Conservation (phyloP, 2,797 vertebrate genomes). For the Dryobates pubescens region DNA sequence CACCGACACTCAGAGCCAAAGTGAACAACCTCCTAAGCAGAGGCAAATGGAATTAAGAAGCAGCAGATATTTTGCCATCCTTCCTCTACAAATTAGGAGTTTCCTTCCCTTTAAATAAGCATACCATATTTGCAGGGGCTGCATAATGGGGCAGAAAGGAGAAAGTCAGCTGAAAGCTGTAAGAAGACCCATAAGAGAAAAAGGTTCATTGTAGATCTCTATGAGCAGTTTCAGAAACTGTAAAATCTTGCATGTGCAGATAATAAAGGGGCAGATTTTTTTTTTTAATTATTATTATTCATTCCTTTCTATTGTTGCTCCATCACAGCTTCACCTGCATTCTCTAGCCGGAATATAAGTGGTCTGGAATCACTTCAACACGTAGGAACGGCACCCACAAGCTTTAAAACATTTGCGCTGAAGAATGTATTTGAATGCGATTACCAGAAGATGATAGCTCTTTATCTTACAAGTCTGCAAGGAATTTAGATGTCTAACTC, state of each 20-base stretch:
- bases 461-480: slow-evolving; percentile 65
- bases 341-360: not conserved
- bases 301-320: not conserved
- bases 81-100: not conserved
- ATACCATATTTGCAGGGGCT: not conserved
- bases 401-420: slow-evolving; percentile 38
- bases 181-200: not conserved
- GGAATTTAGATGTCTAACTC: slow-evolving; percentile 71
- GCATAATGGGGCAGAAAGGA: not conserved
- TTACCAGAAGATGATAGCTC: slow-evolving; percentile 64
- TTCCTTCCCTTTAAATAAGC: not conserved
- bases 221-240: not conserved
- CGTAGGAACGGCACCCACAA: not conserved
- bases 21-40: not conserved
- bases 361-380: not conserved
- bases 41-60: not conserved
- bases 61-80: not conserved
- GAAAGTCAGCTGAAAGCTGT: not conserved
- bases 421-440: slow-evolving; percentile 35
- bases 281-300: not conserved
- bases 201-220: not conserved
- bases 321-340: not conserved
- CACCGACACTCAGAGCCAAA: not conserved
- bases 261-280: not conserved
- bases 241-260: not conserved